Evolutionary conservation across 1,140 invertebrate genomes (phyloP).

Genomic region (Ceratoteleas bidentatus): DNA sequence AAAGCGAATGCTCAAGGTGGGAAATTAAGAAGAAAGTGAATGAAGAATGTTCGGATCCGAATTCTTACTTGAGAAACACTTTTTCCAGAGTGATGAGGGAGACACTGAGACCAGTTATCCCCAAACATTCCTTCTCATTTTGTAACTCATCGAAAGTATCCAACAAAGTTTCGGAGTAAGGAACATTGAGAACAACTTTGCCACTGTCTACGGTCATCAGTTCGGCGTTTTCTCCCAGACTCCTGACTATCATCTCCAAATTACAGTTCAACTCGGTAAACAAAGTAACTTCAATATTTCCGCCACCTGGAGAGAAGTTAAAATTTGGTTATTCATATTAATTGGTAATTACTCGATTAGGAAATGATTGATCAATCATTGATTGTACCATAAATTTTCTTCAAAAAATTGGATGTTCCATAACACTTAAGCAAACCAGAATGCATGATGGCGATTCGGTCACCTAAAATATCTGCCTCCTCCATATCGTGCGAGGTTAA

Average conservation of each 20-base stretch:
- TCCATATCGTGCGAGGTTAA: constrained; percentile 99
- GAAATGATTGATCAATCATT: neutral
- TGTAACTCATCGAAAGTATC: constrained; percentile 87
- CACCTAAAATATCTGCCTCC: constrained; percentile 96
- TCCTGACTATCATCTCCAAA: constrained; percentile 61
- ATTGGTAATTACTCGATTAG: no score
- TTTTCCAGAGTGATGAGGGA: constrained; percentile 92
- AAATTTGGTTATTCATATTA: neutral
- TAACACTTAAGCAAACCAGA: constrained; percentile 90
- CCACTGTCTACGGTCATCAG: constrained; percentile 71
- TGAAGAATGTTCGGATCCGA: no score
- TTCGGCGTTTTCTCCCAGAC: constrained; percentile 68
- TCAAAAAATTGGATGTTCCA: constrained; percentile 92
- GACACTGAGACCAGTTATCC: constrained; percentile 88
- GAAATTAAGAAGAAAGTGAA: no score
- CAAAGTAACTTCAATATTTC: constrained; percentile 78
- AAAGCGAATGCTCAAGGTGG: no score
- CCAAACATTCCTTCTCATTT: constrained; percentile 82
- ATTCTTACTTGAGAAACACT: constrained; percentile 89
- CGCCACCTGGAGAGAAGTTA: constrained; percentile 67
- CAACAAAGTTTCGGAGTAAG: constrained; percentile 81
- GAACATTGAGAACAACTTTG: constrained; percentile 78
- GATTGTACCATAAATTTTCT: constrained; percentile 88
- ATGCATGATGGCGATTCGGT: constrained; percentile 95
- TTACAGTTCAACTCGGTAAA: constrained; percentile 73